Percentiles rank a stretch among this genome's conserved stretches.
phyloP scores from a whole-genome alignment of 2,113 vertebrate genomes.

The Alexandromys fortis region DNA sequence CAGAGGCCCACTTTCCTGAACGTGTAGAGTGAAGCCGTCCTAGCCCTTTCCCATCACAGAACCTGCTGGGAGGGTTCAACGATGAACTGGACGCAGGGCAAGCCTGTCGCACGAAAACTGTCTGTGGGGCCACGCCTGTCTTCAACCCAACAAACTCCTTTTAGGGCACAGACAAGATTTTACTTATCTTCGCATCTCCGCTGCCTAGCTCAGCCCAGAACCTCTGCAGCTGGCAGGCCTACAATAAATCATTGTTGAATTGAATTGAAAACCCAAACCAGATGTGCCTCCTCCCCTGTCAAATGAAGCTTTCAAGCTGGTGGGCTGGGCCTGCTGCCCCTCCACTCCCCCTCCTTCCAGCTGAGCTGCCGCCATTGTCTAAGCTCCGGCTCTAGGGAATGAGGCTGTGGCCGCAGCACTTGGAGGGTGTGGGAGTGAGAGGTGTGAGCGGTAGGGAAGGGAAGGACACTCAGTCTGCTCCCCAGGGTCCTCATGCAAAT shows the following conservation, averaged over 20 bases:
- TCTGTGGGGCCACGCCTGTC: not conserved
- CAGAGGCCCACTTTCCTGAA: slow-evolving; percentile 9
- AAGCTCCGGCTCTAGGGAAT: not conserved
- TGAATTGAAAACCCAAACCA: slow-evolving; percentile 80
- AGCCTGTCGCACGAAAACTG: not conserved
- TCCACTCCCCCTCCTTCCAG: not conserved
- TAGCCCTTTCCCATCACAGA: not conserved
- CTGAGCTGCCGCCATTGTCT: slow-evolving; percentile 45
- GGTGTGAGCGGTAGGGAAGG: not conserved
- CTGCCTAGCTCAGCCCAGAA: slow-evolving; percentile 69
- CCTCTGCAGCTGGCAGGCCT: slow-evolving; percentile 72
- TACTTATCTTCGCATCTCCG: slow-evolving; percentile 63
- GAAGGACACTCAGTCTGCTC: not conserved
- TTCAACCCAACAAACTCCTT: slow-evolving; percentile 41
- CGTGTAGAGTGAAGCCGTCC: slow-evolving; percentile 17
- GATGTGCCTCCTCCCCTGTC: slow-evolving; percentile 74
- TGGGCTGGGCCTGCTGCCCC: slow-evolving; percentile 49
- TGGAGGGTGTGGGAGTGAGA: not conserved
- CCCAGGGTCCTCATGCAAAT: not conserved
- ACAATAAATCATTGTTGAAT: slow-evolving; percentile 77
- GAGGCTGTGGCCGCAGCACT: not conserved
- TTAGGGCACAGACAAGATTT: slow-evolving; percentile 44
- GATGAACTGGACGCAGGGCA: not conserved
- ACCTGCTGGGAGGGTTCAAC: slow-evolving; percentile 11
- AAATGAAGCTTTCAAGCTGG: slow-evolving; percentile 73